Evolutionary conservation across 2,888 invertebrate species (phyloP).

Genomic region (Galerucella calmariensis): DNA sequence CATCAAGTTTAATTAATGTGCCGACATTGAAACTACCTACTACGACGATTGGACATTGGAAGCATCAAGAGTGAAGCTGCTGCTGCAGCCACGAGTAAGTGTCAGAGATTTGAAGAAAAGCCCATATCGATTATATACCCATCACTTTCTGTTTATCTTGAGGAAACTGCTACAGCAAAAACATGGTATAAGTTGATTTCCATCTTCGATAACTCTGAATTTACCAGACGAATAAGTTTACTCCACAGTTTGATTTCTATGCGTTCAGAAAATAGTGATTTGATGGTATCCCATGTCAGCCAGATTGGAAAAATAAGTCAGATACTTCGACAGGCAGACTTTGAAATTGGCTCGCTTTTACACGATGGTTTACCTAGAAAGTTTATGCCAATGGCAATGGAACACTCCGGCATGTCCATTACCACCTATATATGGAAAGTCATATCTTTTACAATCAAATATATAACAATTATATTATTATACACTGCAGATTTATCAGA

Average conservation of each 20-base stretch:
- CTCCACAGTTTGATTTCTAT: too few relatives aligned
- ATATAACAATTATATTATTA: too few relatives aligned
- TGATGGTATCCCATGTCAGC: slow-evolving; percentile 49
- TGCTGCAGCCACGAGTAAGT: too few relatives aligned
- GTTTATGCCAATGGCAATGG: slow-evolving; percentile 49
- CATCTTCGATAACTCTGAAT: slow-evolving; percentile 41
- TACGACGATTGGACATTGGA: slow-evolving; percentile 49
- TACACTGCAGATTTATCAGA: too few relatives aligned
- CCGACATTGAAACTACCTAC: slow-evolving; percentile 2
- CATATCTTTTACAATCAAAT: neutral
- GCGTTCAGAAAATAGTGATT: slow-evolving; percentile 42
- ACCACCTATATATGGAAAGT: slow-evolving; percentile 44
- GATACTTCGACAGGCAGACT: slow-evolving; percentile 45
- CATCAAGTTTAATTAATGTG: slow-evolving; percentile 36
- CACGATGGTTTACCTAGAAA: slow-evolving; percentile 48
- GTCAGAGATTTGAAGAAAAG: too few relatives aligned
- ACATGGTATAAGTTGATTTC: neutral
- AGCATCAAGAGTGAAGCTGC: too few relatives aligned
- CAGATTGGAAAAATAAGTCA: slow-evolving; percentile 47
- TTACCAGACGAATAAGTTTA: slow-evolving; percentile 38
- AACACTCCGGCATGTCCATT: slow-evolving; percentile 48
- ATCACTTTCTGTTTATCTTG: too few relatives aligned
- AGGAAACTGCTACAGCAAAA: too few relatives aligned
- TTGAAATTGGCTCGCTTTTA: slow-evolving; percentile 43
- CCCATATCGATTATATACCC: too few relatives aligned